These are phyloP conservation scores for Umimayanthus chanpuru DNA, from an alignment of 92 coral and sea anemone genomes.

Conservation along the genomic window DNA sequence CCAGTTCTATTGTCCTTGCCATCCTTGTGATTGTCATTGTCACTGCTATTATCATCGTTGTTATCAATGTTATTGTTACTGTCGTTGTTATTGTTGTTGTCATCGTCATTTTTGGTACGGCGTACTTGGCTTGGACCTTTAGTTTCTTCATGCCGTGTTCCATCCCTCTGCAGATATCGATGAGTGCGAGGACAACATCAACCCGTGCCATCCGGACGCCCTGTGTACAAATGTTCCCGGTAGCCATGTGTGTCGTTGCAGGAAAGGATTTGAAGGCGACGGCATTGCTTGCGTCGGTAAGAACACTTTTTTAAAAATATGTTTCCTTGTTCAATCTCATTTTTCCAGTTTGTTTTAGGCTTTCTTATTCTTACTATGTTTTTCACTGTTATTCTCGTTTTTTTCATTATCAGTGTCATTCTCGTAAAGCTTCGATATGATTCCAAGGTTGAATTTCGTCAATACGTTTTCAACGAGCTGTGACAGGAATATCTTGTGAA, in stretches of 20 bases:
- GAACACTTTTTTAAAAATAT: neutral
- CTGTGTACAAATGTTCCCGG: constrained; percentile 22
- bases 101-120: neutral
- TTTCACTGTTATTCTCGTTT: too few species aligned
- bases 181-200: constrained; percentile 18
- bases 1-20: neutral
- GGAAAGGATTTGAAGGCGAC: constrained; percentile 16
- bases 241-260: constrained; percentile 29
- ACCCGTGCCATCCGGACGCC: constrained; percentile 30
- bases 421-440: too few species aligned
- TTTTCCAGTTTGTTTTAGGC: neutral
- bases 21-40: neutral
- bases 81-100: neutral
- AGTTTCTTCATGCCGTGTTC: neutral
- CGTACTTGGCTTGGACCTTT: neutral
- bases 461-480: too few species aligned
- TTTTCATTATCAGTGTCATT: too few species aligned
- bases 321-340: neutral
- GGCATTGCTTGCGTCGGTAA: constrained; percentile 14
- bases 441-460: too few species aligned
- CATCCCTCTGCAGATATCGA: neutral
- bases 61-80: neutral
- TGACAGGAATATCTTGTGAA: too few species aligned
- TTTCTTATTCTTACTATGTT: too few species aligned
- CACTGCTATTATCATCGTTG: neutral